These are phyloP conservation scores for Hapalemur alaotrensis DNA, from an alignment of 2,797 vertebrate species.

Conservation along the genomic window DNA sequence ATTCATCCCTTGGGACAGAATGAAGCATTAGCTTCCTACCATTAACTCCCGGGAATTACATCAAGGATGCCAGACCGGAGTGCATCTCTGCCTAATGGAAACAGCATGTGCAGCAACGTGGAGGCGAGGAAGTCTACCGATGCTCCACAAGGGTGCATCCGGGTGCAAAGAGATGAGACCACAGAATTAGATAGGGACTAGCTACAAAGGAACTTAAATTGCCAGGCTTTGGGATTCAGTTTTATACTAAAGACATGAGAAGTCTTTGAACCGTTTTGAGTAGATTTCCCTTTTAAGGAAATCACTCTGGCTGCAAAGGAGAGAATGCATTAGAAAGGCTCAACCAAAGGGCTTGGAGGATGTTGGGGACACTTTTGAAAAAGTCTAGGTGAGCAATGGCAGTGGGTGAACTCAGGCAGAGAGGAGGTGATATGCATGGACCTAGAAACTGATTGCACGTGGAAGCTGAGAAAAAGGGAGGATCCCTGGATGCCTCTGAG, in stretches of 20 bases:
- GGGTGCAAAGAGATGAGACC: background rate
- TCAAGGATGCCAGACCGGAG: accelerated
- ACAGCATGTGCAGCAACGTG: accelerated
- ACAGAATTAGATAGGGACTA: background rate
- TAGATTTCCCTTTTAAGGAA: conserved; percentile 5
- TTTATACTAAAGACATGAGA: background rate
- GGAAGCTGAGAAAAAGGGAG: background rate
- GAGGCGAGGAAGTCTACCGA: accelerated
- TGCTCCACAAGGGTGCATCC: background rate
- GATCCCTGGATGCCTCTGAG: background rate
- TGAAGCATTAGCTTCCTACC: background rate
- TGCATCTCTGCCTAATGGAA: background rate
- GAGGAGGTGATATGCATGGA: background rate
- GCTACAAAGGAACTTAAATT: background rate
- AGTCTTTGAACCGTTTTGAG: background rate
- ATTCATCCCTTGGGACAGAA: background rate
- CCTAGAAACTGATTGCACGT: background rate
- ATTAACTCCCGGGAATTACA: accelerated
- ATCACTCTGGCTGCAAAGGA: background rate
- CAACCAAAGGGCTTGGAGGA: accelerated
- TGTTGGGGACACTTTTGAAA: accelerated
- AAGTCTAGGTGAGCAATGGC: background rate
- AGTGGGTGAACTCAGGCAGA: background rate
- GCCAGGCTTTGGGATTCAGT: background rate
- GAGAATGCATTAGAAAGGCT: background rate